Percentiles rank a stretch among this genome's conserved stretches.
Evolutionary conservation across 1,140 invertebrate species (phyloP).

Genomic region (Telenomus remus): DNA sequence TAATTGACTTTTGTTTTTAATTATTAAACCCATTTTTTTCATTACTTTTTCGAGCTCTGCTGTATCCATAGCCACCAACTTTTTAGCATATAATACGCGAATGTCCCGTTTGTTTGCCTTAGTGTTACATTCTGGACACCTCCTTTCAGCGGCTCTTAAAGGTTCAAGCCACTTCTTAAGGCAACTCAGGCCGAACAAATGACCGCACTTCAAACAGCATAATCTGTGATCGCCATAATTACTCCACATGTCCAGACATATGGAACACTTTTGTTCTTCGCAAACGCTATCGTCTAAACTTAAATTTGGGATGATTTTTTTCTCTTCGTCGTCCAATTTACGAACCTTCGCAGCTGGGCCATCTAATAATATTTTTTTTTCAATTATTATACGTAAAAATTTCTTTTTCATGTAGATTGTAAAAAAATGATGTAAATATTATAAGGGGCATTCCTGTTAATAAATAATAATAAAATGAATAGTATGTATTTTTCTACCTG

Average conservation of each 20-base stretch:
- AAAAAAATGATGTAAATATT: too few relatives aligned
- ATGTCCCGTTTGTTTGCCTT: slow-evolving; percentile 85
- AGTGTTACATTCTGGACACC: slow-evolving; percentile 92
- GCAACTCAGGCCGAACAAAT: slow-evolving; percentile 91
- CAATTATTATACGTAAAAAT: background rate
- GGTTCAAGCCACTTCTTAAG: slow-evolving; percentile 86
- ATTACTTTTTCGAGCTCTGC: slow-evolving; percentile 76
- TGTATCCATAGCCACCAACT: slow-evolving; percentile 80
- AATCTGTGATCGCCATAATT: slow-evolving; percentile 90
- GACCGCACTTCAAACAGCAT: slow-evolving; percentile 90
- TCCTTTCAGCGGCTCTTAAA: slow-evolving; percentile 50
- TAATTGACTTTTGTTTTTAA: background rate
- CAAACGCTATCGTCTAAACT: slow-evolving; percentile 71
- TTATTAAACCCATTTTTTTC: background rate
- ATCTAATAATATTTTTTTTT: background rate
- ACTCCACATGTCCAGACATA: slow-evolving; percentile 91
- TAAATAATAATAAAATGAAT: too few relatives aligned
- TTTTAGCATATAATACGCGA: slow-evolving; percentile 82
- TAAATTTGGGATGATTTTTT: background rate
- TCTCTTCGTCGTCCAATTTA: slow-evolving; percentile 9
- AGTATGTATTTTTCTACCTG: background rate
- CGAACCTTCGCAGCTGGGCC: background rate
- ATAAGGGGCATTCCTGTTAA: too few relatives aligned
- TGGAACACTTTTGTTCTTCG: slow-evolving; percentile 85
- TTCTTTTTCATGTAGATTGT: too few relatives aligned